Evolutionary conservation across 1,140 invertebrate species (phyloP).

Genomic region (Metopolophium dirhodum): DNA sequence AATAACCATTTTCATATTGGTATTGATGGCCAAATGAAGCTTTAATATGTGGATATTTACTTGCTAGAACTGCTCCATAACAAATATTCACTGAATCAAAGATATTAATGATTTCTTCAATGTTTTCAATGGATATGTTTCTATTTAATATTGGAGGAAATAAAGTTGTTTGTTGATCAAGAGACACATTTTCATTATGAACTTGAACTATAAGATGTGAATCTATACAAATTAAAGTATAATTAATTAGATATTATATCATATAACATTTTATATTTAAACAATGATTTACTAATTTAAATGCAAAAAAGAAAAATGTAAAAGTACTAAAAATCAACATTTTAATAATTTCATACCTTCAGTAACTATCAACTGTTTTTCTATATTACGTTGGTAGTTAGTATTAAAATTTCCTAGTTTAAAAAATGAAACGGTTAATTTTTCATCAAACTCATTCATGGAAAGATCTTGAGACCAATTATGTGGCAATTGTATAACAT

Average conservation of each 20-base stretch:
- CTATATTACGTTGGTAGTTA: background rate
- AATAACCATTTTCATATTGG: too few species aligned
- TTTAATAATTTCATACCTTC: background rate
- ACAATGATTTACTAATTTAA: background rate
- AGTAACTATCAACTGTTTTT: background rate
- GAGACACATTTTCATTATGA: background rate
- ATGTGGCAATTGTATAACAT: background rate
- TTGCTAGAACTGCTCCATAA: too few species aligned
- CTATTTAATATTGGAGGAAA: background rate
- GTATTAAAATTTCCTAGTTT: background rate
- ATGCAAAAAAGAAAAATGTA: background rate
- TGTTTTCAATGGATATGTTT: too few species aligned
- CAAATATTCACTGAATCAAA: too few species aligned
- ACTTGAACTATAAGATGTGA: background rate
- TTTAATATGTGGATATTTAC: too few species aligned
- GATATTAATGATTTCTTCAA: too few species aligned
- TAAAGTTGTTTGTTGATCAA: background rate
- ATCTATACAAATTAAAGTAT: background rate
- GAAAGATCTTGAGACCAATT: background rate
- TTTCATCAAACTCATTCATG: background rate
- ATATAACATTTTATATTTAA: background rate
- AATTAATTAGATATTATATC: too few species aligned
- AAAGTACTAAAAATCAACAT: background rate
- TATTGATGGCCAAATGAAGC: too few species aligned
- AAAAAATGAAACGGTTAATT: background rate